These are phyloP conservation scores for Muscicapa striata DNA, from an alignment of 2,797 vertebrate species.

Conservation along the genomic window DNA sequence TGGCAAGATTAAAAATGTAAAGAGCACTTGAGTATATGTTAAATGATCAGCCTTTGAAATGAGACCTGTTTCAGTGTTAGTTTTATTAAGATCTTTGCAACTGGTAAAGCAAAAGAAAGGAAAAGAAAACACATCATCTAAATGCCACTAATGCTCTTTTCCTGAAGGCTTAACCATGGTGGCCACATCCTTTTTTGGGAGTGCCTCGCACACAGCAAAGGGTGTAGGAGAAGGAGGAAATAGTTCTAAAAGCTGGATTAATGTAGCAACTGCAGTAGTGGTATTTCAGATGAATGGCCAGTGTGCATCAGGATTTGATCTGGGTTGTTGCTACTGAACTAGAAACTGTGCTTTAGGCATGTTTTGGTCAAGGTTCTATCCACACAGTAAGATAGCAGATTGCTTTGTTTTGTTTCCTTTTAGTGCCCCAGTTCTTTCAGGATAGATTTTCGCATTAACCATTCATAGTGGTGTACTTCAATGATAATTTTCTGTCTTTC, in stretches of 20 bases:
- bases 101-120: background rate
- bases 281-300: background rate
- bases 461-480: background rate
- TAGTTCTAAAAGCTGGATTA: background rate
- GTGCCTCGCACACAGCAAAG: background rate
- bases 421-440: constrained; percentile 28
- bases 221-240: background rate
- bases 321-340: background rate
- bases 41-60: constrained; percentile 29
- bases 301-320: background rate
- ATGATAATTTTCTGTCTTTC: background rate
- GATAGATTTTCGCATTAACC: background rate
- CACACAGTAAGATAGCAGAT: background rate
- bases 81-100: constrained; percentile 12
- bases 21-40: background rate
- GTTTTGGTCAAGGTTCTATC: background rate
- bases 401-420: background rate
- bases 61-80: background rate
- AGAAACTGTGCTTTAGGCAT: background rate
- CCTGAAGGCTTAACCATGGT: background rate
- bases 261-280: background rate
- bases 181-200: background rate
- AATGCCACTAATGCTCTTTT: background rate
- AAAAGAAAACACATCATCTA: background rate
- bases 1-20: constrained; percentile 29